Evolutionary conservation across 53 echinoderm and acorn worm species (phyloP).

Genomic region (Antedon mediterranea): DNA sequence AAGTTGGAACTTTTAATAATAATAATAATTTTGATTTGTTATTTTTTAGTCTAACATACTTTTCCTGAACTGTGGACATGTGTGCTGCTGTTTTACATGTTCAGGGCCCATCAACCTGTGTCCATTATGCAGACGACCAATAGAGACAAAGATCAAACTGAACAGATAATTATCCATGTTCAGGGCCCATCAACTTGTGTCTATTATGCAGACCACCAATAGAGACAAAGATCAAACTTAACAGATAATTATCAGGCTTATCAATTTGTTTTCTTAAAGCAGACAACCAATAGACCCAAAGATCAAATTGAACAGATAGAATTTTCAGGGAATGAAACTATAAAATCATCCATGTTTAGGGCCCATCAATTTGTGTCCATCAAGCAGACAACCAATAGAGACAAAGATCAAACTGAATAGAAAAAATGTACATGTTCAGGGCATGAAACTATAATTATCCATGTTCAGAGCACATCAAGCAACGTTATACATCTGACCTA

Average conservation of each 20-base stretch:
- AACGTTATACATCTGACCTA: no score
- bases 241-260: no score
- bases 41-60: constrained; percentile 55
- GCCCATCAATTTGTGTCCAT: background rate
- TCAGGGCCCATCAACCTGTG: constrained; percentile 42
- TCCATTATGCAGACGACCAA: constrained; percentile 64
- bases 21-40: background rate
- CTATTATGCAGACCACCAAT: background rate
- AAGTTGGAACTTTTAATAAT: no score
- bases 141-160: constrained; percentile 44
- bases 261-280: constrained; percentile 70
- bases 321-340: no score
- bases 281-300: constrained; percentile 59
- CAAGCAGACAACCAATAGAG: background rate
- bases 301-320: constrained; percentile 15
- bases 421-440: no score
- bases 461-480: no score
- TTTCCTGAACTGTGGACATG: constrained; percentile 94
- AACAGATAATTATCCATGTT: background rate
- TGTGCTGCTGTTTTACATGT: constrained; percentile 79
- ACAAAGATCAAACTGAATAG: no score
- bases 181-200: background rate
- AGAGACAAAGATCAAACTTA: no score
- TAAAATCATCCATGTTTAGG: no score
- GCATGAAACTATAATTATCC: no score